A percentile compares a stretch with the other conserved stretches of the same genome.
Evolutionary conservation across 2,113 vertebrate genomes (phyloP).

Genomic region (Paedocypris sp.): DNA sequence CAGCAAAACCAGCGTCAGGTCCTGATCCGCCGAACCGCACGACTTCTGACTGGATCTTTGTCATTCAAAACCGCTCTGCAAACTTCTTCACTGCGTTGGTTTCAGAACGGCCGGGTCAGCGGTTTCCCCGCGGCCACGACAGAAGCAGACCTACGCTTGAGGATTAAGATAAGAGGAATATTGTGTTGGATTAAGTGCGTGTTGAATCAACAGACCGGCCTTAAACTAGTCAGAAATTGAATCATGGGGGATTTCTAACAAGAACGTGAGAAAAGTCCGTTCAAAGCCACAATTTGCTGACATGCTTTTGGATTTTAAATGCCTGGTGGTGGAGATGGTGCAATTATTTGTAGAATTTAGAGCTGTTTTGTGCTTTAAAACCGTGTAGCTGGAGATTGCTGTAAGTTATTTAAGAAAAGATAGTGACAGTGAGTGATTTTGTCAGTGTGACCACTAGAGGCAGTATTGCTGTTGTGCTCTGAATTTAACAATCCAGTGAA

Average conservation of each 20-base stretch:
- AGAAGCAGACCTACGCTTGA: conserved; percentile 4
- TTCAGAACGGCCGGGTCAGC: conserved; percentile 20
- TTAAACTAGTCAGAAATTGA: conserved; percentile 17
- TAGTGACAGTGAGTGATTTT: too few relatives aligned
- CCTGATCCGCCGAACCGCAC: neutral
- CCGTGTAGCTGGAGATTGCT: too few relatives aligned
- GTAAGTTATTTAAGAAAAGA: too few relatives aligned
- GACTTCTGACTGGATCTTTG: too few relatives aligned
- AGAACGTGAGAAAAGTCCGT: conserved; percentile 4
- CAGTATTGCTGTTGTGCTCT: too few relatives aligned
- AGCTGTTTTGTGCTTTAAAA: too few relatives aligned
- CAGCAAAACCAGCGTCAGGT: too few relatives aligned
- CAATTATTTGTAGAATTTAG: too few relatives aligned
- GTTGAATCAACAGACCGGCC: conserved; percentile 10
- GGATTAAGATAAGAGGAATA: conserved; percentile 35
- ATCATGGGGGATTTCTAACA: conserved; percentile 9
- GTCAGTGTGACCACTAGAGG: too few relatives aligned
- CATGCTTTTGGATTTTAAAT: conserved; percentile 14
- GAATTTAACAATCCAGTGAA: too few relatives aligned
- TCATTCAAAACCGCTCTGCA: conserved; percentile 2
- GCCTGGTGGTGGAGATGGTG: too few relatives aligned
- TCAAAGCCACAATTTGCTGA: conserved; percentile 1
- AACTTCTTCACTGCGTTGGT: neutral
- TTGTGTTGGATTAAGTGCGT: conserved; percentile 6
- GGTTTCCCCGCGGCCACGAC: conserved; percentile 27